Base-by-base conservation (phyloP, 2,888 invertebrate species). In the Maniola hyperantus region DNA sequence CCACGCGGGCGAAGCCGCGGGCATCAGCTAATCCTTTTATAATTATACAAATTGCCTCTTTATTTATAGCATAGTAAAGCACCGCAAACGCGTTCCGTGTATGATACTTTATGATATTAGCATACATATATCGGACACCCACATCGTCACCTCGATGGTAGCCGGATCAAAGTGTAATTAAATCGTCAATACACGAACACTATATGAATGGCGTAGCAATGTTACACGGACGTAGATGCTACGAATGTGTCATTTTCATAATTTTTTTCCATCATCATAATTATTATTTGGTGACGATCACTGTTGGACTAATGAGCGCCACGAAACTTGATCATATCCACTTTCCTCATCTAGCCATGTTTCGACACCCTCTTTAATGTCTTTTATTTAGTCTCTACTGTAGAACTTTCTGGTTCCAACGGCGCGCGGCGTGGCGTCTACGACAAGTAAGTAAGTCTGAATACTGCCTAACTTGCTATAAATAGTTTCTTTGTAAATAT, bases 161-260 rank as follows among this genome's bases (percentile, higher is more conserved):
- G 85, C 88, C 87, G 89, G 88, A 91, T 91, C 89, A 89, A 84
- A 83, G 80, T 82, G 89, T 91, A 91, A 92, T 92, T 92, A 91
- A 91, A 89, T 84, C 87, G 86, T 87, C 91, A 89, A 88, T 89
- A 89, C 91, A 91, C 91, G 91, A 84, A 90, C 87, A 73, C 81
- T 82, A 80, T 87, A 85, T 84, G 87, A 84, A 85, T 82, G 77
- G 85, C 81, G 79, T 87, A 83, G 81, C 78, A 84, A 87, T 86
- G 83, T 73, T 69, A 67, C 81, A 67, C 34, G 36, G 82, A 81
- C 77, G 13, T 84, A 80, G n/a, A 81, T 59, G 55, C 54, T 64
- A 73, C 75, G 65, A 83, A 84, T 73, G 70, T 15, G 77, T 20
- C 75, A 13, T 61, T 44, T 18, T 42, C 4, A 33, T 54, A 5